Conservation (phyloP, 2,113 vertebrate genomes). For the Nesoenas mayeri region DNA sequence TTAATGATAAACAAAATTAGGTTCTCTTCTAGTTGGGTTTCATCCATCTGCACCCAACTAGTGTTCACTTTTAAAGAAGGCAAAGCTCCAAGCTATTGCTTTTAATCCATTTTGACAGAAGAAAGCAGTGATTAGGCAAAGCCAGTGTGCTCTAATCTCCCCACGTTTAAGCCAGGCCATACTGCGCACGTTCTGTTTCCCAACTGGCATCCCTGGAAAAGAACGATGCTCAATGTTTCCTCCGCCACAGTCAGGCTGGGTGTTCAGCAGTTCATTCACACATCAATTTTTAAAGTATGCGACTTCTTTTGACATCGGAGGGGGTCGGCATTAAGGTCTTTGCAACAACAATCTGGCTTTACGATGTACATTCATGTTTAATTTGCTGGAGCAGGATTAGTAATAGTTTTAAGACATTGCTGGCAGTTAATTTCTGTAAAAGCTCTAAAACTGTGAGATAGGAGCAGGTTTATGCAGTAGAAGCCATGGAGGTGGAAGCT, state of each 20-base stretch:
- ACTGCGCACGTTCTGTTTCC: not conserved
- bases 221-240: not conserved
- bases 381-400: not conserved
- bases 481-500: not conserved
- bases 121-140: conserved; percentile 18
- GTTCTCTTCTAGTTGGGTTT: conserved; percentile 53
- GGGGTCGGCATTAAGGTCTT: not conserved
- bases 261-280: not conserved
- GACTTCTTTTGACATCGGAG: not conserved
- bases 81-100: not conserved
- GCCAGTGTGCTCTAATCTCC: conserved; percentile 27
- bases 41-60: conserved; percentile 57
- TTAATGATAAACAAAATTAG: conserved; percentile 61
- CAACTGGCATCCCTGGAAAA: not conserved
- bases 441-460: not conserved
- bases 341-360: rapidly evolving
- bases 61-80: conserved; percentile 43
- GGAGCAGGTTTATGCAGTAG: not conserved
- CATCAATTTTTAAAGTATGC: not conserved
- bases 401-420: not conserved
- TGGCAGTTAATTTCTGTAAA: not conserved
- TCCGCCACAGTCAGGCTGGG: not conserved
- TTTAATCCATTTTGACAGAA: conserved; percentile 40
- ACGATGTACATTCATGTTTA: rapidly evolving
- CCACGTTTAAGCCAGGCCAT: not conserved